These are phyloP conservation scores for Craniophora ligustri DNA, from an alignment of 2,888 invertebrate genomes.

Conservation along the genomic window DNA sequence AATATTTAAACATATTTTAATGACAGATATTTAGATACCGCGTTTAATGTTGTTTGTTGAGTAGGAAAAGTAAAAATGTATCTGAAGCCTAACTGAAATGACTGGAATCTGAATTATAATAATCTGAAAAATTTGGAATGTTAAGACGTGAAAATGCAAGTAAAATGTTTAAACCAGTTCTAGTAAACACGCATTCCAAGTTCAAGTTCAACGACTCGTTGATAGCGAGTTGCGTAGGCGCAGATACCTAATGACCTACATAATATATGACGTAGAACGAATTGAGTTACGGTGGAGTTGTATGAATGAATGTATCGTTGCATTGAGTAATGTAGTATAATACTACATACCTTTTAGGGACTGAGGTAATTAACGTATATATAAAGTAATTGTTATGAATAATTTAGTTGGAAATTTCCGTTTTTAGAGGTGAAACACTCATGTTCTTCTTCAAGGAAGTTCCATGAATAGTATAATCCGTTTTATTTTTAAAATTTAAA, in stretches of 20 bases:
- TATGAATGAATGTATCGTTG: conserved; percentile 9
- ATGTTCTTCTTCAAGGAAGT: neutral
- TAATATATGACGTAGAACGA: conserved; percentile 44
- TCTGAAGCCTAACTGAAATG: no score
- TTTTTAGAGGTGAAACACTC: neutral
- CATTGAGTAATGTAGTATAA: conserved; percentile 2
- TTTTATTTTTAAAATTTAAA: no score
- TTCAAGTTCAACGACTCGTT: conserved; percentile 52
- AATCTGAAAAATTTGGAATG: no score
- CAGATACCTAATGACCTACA: conserved; percentile 47
- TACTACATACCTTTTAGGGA: neutral
- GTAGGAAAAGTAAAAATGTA: no score
- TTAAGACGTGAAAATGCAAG: no score
- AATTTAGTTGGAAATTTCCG: neutral
- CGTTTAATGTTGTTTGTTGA: no score
- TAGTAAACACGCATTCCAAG: conserved; percentile 35
- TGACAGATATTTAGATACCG: conserved; percentile 4
- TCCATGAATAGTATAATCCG: no score
- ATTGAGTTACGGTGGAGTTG: conserved; percentile 18
- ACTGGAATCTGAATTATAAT: no score
- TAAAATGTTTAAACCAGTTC: no score
- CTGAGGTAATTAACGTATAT: neutral
- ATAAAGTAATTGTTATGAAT: neutral
- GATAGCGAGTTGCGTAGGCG: conserved; percentile 32
- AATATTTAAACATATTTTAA: conserved; percentile 27